Evolutionary conservation across 2,888 invertebrate species (phyloP).

Genomic region (Drosophila hamatofila): DNA sequence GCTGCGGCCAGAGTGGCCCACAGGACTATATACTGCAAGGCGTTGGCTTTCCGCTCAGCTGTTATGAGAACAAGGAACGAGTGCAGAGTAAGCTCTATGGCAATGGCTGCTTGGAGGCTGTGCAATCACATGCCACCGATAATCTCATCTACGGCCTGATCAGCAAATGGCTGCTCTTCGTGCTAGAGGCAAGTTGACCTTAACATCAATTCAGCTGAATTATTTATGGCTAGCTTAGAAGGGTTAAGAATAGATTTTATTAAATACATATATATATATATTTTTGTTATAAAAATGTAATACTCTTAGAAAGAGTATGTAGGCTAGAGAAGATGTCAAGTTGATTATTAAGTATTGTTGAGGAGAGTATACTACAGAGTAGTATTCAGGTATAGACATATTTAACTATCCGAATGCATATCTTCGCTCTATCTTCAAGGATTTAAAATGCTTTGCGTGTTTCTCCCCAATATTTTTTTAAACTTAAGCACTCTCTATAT

Average conservation of each 20-base stretch:
- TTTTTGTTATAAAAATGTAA: neutral
- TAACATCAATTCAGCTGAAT: constrained; percentile 11
- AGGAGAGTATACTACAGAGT: neutral
- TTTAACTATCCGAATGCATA: too few species aligned
- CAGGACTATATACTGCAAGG: constrained; percentile 75
- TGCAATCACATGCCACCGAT: constrained; percentile 72
- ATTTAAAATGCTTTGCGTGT: too few species aligned
- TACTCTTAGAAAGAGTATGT: neutral
- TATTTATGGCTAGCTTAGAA: constrained; percentile 52
- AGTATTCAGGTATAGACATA: too few species aligned
- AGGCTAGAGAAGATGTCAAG: neutral
- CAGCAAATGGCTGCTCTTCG: constrained; percentile 78
- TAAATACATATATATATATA: neutral
- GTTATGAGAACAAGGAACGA: constrained; percentile 63
- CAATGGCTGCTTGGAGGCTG: constrained; percentile 67
- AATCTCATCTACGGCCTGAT: constrained; percentile 75
- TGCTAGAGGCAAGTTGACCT: constrained; percentile 75
- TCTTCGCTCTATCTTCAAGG: too few species aligned
- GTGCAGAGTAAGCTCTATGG: constrained; percentile 54
- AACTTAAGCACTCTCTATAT: too few species aligned
- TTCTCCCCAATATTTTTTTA: too few species aligned
- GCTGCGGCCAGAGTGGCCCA: constrained; percentile 81
- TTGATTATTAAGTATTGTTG: neutral
- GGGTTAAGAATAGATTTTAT: constrained; percentile 42
- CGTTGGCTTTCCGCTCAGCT: constrained; percentile 69